Percentiles rank a stretch among this genome's conserved stretches.
Conservation (phyloP, 2,888 invertebrate genomes). For the Machimus rusticus region DNA sequence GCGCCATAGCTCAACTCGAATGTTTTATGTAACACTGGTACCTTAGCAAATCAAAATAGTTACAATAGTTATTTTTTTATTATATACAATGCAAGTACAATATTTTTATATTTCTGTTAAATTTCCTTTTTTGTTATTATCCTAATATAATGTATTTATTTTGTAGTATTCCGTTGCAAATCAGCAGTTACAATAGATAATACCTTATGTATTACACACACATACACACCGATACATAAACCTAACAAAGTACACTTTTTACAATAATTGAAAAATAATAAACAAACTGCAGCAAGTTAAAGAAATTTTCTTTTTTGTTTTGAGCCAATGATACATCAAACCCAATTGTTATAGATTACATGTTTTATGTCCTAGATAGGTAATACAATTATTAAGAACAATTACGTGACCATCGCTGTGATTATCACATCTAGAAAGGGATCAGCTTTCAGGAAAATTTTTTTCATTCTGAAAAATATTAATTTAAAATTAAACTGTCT, state of each 20-base stretch:
- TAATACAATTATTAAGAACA: conserved; percentile 4
- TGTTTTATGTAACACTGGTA: conserved; percentile 43
- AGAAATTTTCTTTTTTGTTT: conserved; percentile 8
- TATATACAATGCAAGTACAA: conserved; percentile 36
- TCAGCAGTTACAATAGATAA: conserved; percentile 1
- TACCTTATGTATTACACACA: background rate
- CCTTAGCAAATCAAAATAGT: conserved; percentile 50
- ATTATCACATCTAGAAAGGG: background rate
- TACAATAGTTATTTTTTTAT: conserved; percentile 44
- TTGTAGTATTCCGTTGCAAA: conserved; percentile 3
- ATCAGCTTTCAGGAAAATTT: background rate
- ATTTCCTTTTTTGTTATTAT: conserved; percentile 28
- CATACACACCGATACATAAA: conserved; percentile 7
- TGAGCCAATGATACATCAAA: background rate
- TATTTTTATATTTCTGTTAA: conserved; percentile 36
- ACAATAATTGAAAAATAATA: background rate
- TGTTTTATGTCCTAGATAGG: conserved; percentile 28
- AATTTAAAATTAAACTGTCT: background rate
- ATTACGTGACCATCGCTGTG: background rate
- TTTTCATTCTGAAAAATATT: background rate
- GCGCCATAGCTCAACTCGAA: conserved; percentile 1
- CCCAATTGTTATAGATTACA: conserved; percentile 10
- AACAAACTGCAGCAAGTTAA: conserved; percentile 5
- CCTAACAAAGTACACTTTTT: background rate
- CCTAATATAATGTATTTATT: conserved; percentile 34